A percentile compares a stretch with the other conserved stretches of the same genome.
Conservation (phyloP, 2,113 vertebrate genomes). For the Hassar affinis region DNA sequence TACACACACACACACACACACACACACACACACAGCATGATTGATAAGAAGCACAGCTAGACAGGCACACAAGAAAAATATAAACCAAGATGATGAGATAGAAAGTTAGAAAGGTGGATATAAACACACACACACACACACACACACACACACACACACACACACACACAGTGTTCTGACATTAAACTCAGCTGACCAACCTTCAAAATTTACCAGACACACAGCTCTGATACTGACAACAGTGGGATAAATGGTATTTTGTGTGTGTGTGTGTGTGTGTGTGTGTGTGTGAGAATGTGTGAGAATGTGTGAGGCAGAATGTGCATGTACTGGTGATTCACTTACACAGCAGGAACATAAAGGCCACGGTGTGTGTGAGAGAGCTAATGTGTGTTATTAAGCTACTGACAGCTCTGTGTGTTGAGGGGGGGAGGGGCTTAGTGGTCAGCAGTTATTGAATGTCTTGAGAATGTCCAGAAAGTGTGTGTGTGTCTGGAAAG, state of each 20-base stretch:
- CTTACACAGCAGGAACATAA: slow-evolving; percentile 40
- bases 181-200: background rate
- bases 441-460: slow-evolving; percentile 22
- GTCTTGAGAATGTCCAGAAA: background rate
- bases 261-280: too few species aligned
- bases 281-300: background rate
- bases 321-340: slow-evolving; percentile 31
- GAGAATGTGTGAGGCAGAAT: background rate
- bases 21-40: background rate
- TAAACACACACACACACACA: too few species aligned
- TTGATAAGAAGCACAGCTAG: background rate
- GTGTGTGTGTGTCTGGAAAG: background rate
- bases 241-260: background rate
- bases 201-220: background rate
- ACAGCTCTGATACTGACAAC: background rate
- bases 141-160: background rate
- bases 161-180: background rate
- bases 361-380: slow-evolving; percentile 25
- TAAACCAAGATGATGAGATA: background rate
- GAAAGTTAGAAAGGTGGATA: background rate
- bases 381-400: slow-evolving; percentile 42
- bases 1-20: too few species aligned
- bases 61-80: background rate
- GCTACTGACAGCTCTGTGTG: slow-evolving; percentile 16
- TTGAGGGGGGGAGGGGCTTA: background rate